Evolutionary conservation across 2,797 vertebrate species (phyloP).

Genomic region (Hapalemur alaotrensis): DNA sequence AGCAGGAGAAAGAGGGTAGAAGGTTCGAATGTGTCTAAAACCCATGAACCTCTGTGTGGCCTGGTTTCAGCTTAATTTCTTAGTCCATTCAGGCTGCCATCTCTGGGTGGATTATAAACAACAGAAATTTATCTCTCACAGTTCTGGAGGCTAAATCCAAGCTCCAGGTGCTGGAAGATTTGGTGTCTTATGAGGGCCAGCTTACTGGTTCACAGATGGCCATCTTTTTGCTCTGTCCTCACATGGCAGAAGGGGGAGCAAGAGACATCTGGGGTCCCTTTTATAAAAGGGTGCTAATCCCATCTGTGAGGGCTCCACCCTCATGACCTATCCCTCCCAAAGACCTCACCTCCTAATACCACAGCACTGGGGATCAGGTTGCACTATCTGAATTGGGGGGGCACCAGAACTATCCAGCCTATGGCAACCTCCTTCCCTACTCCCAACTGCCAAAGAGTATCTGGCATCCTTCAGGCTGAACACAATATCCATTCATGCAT

Average conservation of each 20-base stretch:
- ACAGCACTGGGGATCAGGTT: background rate
- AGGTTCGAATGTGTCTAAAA: background rate
- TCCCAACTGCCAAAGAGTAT: background rate
- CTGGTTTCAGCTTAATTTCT: background rate
- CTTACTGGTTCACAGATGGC: background rate
- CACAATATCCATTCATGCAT: too few relatives aligned
- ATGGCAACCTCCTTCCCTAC: too few relatives aligned
- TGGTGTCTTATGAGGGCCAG: background rate
- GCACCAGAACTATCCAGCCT: background rate
- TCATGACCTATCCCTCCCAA: background rate
- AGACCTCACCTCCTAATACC: background rate
- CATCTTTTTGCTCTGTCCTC: background rate
- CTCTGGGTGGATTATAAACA: background rate
- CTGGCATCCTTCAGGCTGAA: background rate
- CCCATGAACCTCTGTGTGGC: background rate
- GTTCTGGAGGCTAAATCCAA: background rate
- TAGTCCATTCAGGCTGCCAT: background rate
- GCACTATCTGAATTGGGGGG: background rate
- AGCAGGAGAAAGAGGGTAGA: background rate
- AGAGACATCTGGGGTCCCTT: background rate
- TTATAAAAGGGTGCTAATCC: background rate
- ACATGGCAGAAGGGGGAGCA: background rate
- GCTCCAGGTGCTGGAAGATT: background rate
- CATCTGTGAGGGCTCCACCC: background rate
- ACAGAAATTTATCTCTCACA: background rate